These are phyloP conservation scores for Platalea minor DNA, from an alignment of 2,797 vertebrate species.

Conservation along the genomic window DNA sequence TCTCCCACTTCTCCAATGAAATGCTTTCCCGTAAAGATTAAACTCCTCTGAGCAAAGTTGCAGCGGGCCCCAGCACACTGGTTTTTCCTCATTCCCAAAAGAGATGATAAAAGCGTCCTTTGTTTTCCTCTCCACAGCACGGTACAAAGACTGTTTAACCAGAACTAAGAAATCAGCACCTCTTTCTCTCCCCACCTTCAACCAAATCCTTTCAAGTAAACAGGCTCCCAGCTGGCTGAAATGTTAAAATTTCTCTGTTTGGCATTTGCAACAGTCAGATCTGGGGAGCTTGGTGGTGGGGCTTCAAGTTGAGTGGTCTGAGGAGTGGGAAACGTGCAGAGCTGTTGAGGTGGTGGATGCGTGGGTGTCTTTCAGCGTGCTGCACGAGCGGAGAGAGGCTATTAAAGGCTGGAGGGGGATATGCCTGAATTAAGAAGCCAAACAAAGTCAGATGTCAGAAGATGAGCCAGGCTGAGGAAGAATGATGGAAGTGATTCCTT, in stretches of 20 bases:
- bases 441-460: constrained; percentile 7
- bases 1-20: background rate
- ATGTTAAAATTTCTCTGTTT: background rate
- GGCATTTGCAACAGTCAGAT: background rate
- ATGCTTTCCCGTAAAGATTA: background rate
- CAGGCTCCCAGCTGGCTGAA: background rate
- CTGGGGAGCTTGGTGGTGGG: background rate
- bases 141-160: background rate
- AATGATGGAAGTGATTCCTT: constrained; percentile 29
- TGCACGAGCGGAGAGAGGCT: background rate
- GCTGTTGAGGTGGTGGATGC: rapidly evolving
- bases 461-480: background rate
- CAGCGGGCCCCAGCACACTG: background rate
- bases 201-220: background rate
- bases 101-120: background rate
- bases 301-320: background rate
- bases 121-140: background rate
- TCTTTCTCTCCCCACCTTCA: background rate
- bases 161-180: background rate
- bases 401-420: background rate
- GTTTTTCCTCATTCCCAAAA: background rate
- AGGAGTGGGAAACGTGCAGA: background rate
- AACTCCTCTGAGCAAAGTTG: background rate
- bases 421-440: background rate
- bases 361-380: rapidly evolving